A percentile compares a stretch with the other conserved stretches of the same genome.
Conservation (phyloP, 2,888 invertebrate genomes). For the Caenorhabditis angaria region DNA sequence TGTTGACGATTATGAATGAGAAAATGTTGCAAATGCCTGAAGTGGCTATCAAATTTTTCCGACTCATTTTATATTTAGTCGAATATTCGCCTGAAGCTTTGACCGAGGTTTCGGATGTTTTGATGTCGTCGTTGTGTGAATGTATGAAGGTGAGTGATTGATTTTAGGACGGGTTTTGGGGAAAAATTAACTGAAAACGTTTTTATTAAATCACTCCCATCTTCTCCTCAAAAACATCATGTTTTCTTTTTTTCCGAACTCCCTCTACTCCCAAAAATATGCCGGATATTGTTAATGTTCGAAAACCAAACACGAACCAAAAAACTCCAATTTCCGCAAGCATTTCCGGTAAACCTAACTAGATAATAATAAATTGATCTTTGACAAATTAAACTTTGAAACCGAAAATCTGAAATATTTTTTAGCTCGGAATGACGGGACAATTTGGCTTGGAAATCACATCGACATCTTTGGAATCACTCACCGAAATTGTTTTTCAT, state of each 20-base stretch:
- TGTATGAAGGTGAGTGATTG: slow-evolving; percentile 57
- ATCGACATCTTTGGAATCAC: slow-evolving; percentile 50
- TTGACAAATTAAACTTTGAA: too few relatives aligned
- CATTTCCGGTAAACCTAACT: too few relatives aligned
- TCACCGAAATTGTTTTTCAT: slow-evolving; percentile 39
- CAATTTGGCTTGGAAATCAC: slow-evolving; percentile 58
- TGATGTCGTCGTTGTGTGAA: slow-evolving; percentile 72
- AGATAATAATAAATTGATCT: too few relatives aligned
- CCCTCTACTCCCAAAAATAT: too few relatives aligned
- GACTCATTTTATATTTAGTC: slow-evolving; percentile 79
- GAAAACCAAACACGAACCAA: too few relatives aligned
- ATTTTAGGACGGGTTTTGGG: too few relatives aligned
- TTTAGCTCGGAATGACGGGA: slow-evolving; percentile 53
- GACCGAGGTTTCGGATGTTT: slow-evolving; percentile 69
- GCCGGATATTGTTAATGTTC: too few relatives aligned
- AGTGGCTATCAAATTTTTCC: slow-evolving; percentile 73
- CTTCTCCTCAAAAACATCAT: too few relatives aligned
- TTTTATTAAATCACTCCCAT: too few relatives aligned
- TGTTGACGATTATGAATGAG: slow-evolving; percentile 81
- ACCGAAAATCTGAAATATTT: neutral
- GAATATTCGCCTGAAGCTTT: slow-evolving; percentile 80
- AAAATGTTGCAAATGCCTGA: slow-evolving; percentile 77
- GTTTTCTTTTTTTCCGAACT: too few relatives aligned
- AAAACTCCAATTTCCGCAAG: too few relatives aligned
- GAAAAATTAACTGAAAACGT: too few relatives aligned